A percentile compares a stretch with the other conserved stretches of the same genome.
These are phyloP conservation scores for Pseudorhiza aurosa DNA, from an alignment of 30 jellyfish, hydroid and myxozoan genomes.

Conservation along the genomic window DNA sequence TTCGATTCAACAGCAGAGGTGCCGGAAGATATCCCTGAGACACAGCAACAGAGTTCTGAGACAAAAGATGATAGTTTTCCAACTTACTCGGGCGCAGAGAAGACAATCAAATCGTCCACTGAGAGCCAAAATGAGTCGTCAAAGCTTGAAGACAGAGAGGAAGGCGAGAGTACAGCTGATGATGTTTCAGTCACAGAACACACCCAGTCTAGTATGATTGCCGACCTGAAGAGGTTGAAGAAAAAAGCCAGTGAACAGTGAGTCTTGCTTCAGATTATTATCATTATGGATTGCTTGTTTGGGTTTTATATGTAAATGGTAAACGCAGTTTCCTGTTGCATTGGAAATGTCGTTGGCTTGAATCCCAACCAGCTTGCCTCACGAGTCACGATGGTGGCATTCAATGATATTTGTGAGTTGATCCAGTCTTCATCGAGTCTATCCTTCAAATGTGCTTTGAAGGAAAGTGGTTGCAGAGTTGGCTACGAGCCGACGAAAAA, in stretches of 20 bases:
- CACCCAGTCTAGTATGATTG: constrained; percentile 70
- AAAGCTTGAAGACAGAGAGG: constrained; percentile 4
- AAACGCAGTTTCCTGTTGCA: too few relatives aligned
- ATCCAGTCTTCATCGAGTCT: too few relatives aligned
- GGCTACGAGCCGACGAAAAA: too few relatives aligned
- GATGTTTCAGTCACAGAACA: constrained; percentile 61
- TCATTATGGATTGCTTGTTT: neutral
- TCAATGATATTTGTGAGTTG: too few relatives aligned
- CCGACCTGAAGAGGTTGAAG: constrained; percentile 72
- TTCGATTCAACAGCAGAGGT: constrained; percentile 50
- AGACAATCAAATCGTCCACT: neutral
- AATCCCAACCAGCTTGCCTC: too few relatives aligned
- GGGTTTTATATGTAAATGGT: too few relatives aligned
- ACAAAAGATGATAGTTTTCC: constrained; percentile 52
- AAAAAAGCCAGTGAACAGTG: constrained; percentile 84
- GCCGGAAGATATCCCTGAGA: constrained; percentile 57
- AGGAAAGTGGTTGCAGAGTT: too few relatives aligned
- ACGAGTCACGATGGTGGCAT: too few relatives aligned
- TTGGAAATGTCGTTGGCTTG: too few relatives aligned
- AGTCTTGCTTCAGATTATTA: neutral
- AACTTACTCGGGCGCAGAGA: constrained; percentile 14
- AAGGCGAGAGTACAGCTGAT: constrained; percentile 52
- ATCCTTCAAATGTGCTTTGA: too few relatives aligned
- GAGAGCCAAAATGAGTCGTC: constrained; percentile 16
- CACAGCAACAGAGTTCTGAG: constrained; percentile 8